Percentiles rank a stretch among this genome's conserved stretches.
phyloP scores from a whole-genome alignment of 2,888 invertebrate species.

The Apamea crenata region DNA sequence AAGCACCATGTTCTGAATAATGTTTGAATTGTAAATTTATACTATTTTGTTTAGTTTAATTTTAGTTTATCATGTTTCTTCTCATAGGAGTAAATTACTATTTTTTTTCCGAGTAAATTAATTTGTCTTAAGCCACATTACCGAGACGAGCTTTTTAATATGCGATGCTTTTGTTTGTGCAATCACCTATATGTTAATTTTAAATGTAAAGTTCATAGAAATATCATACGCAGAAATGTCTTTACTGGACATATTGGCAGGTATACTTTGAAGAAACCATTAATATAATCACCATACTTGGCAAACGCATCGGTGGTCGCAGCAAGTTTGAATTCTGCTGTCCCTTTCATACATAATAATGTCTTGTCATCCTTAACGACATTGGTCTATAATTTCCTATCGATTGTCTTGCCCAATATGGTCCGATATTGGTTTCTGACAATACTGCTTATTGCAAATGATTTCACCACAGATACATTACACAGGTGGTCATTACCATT shows the following conservation, averaged over 20 bases:
- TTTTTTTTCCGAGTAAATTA: neutral
- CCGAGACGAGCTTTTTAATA: neutral
- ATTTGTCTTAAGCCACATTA: neutral
- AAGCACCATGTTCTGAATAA: too few species aligned
- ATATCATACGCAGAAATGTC: neutral
- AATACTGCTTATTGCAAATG: neutral
- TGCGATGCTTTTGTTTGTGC: neutral
- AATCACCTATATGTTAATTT: neutral
- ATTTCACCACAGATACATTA: constrained; percentile 7
- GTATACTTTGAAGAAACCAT: neutral
- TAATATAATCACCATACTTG: neutral
- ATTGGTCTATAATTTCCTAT: neutral
- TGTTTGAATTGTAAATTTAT: too few species aligned
- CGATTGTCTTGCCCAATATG: neutral
- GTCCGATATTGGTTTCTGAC: neutral
- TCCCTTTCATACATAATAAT: neutral
- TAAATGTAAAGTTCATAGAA: neutral
- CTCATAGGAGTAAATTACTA: neutral
- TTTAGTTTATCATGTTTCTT: too few species aligned
- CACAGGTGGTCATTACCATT: neutral
- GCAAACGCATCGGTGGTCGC: neutral
- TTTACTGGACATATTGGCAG: neutral
- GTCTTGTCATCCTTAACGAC: neutral
- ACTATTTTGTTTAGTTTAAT: too few species aligned
- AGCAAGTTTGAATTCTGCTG: neutral